Percentiles rank a stretch among this genome's conserved stretches.
These are phyloP conservation scores for Colinus virginianus DNA, from an alignment of 2,113 vertebrate species.

Conservation along the genomic window DNA sequence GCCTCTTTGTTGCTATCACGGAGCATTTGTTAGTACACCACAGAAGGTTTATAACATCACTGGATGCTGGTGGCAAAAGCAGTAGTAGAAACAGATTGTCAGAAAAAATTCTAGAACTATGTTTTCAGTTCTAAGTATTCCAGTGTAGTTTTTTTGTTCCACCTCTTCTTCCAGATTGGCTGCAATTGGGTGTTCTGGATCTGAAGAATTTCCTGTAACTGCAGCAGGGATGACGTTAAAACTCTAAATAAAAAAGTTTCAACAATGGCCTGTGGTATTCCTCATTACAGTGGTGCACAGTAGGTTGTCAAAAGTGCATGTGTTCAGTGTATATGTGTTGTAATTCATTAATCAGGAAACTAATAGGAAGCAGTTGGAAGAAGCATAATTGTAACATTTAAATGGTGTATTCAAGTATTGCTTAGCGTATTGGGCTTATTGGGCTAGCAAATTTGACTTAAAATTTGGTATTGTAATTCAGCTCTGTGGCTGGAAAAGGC, in stretches of 20 bases:
- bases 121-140: slow-evolving; percentile 18
- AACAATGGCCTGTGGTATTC: slow-evolving; percentile 45
- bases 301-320: slow-evolving; percentile 29
- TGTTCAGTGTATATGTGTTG: slow-evolving; percentile 54
- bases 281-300: slow-evolving; percentile 22
- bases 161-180: not conserved
- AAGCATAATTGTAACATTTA: slow-evolving; percentile 31
- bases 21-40: not conserved
- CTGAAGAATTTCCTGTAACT: slow-evolving; percentile 1
- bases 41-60: not conserved
- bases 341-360: slow-evolving; percentile 46
- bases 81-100: not conserved
- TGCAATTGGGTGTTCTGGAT: not conserved
- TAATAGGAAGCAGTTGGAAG: slow-evolving; percentile 57
- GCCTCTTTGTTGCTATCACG: not conserved
- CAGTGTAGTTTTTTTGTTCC: slow-evolving; percentile 15
- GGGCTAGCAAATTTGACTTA: slow-evolving; percentile 26
- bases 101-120: not conserved
- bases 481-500: not conserved
- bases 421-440: slow-evolving; percentile 10
- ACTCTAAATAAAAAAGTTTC: not conserved
- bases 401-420: not conserved
- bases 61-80: slow-evolving; percentile 25
- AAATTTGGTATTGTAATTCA: slow-evolving; percentile 18
- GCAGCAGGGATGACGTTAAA: slow-evolving; percentile 44